Percentiles rank a stretch among this genome's conserved stretches.
phyloP scores from a whole-genome alignment of 2,797 vertebrate species.

The Hephaestus fuliginosus region DNA sequence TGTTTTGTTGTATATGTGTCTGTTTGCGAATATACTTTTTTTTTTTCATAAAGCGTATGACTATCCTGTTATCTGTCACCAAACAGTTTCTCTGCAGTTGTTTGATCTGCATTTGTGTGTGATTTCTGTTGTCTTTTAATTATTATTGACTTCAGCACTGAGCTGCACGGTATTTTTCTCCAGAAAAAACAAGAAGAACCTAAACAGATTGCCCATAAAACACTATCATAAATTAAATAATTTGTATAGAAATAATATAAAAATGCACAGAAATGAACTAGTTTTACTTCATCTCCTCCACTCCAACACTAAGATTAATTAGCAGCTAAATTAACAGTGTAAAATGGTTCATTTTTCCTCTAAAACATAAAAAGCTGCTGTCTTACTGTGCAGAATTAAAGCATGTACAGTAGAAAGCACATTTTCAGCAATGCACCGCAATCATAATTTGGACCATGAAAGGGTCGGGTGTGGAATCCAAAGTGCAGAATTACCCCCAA shows the following conservation, averaged over 20 bases:
- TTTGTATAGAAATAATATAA: background rate
- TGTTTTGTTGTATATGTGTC: slow-evolving; percentile 22
- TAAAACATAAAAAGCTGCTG: slow-evolving; percentile 24
- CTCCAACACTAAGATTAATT: slow-evolving; percentile 10
- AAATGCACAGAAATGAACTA: slow-evolving; percentile 1
- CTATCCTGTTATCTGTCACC: slow-evolving; percentile 76
- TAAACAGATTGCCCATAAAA: slow-evolving; percentile 27
- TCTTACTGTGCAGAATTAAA: slow-evolving; percentile 22
- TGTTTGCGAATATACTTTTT: slow-evolving; percentile 25
- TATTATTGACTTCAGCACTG: slow-evolving; percentile 46
- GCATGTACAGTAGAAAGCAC: slow-evolving; percentile 19
- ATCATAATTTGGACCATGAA: slow-evolving; percentile 42
- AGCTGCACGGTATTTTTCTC: background rate
- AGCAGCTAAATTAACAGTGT: slow-evolving; percentile 17
- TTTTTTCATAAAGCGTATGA: slow-evolving; percentile 21
- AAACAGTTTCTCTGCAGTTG: slow-evolving; percentile 66
- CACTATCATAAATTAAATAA: background rate
- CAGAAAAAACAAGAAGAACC: slow-evolving; percentile 28
- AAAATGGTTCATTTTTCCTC: slow-evolving; percentile 13
- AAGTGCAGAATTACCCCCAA: slow-evolving; percentile 53
- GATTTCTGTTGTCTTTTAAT: slow-evolving; percentile 61
- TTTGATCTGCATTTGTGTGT: slow-evolving; percentile 70
- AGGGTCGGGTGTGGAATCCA: slow-evolving; percentile 40
- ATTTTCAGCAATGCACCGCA: slow-evolving; percentile 23
- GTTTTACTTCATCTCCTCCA: slow-evolving; percentile 2